These are phyloP conservation scores for Drosophila paracracens DNA, from an alignment of 2,888 invertebrate species.

Conservation along the genomic window DNA sequence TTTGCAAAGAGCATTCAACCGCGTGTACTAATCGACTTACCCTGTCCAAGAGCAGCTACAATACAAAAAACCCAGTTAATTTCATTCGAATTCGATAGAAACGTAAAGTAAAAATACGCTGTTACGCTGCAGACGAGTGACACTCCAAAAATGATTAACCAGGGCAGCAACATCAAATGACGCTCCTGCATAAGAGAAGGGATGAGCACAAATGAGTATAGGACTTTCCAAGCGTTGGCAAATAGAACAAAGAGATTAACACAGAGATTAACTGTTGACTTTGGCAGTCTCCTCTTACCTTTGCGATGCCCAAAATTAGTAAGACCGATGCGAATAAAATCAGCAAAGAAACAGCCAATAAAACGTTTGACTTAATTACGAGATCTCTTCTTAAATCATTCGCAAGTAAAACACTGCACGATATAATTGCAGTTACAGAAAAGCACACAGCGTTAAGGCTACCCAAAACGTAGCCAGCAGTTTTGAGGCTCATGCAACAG, in stretches of 20 bases:
- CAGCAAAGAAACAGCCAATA: background rate
- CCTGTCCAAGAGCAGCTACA: rapidly evolving
- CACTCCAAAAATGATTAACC: rapidly evolving
- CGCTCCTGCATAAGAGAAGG: background rate
- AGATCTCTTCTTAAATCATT: too few species aligned
- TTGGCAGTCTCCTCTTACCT: background rate
- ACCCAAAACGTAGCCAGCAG: background rate
- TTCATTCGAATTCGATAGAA: too few species aligned
- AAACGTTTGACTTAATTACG: too few species aligned
- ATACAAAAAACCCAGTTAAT: too few species aligned
- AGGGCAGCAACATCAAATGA: background rate
- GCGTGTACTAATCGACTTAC: background rate
- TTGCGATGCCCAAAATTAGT: background rate
- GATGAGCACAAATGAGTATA: background rate
- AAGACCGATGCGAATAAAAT: background rate
- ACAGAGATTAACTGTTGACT: background rate
- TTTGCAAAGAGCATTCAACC: background rate
- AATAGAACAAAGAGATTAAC: background rate
- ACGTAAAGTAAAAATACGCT: too few species aligned
- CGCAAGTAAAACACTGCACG: too few species aligned
- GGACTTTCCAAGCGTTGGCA: background rate
- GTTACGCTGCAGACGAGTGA: rapidly evolving
- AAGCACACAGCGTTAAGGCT: rapidly evolving
- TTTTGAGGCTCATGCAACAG: background rate
- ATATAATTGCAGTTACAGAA: rapidly evolving